Percentiles rank a stretch among this genome's conserved stretches.
Conservation (phyloP, 2,888 invertebrate species). For the Eledona agricola region DNA sequence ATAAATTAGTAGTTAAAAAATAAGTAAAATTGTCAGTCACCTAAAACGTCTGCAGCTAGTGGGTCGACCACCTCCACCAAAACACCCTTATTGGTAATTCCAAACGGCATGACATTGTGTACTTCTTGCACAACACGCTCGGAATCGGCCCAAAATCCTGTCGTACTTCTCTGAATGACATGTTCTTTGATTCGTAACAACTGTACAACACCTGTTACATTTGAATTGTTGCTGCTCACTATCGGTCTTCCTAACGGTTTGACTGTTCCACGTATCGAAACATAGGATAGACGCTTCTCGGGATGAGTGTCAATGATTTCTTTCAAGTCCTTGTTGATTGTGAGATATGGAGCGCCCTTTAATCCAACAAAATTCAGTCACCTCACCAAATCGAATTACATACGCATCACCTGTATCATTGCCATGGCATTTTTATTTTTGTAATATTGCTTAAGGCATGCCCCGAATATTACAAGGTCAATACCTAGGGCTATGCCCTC, state of each 20-base stretch:
- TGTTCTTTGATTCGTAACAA: constrained; percentile 83
- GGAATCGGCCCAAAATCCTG: constrained; percentile 89
- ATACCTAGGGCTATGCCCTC: constrained; percentile 79
- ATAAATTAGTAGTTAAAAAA: constrained; percentile 1
- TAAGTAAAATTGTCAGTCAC: constrained; percentile 52
- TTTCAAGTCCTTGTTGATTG: constrained; percentile 72
- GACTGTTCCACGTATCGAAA: constrained; percentile 78
- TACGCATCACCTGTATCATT: constrained; percentile 78
- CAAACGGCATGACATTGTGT: constrained; percentile 83
- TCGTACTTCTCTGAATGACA: constrained; percentile 80
- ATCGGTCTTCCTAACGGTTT: constrained; percentile 80
- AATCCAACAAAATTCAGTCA: constrained; percentile 41
- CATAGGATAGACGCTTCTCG: constrained; percentile 75
- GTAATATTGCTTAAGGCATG: constrained; percentile 78
- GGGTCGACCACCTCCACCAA: constrained; percentile 81
- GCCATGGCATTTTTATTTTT: constrained; percentile 77
- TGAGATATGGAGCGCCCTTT: constrained; percentile 75
- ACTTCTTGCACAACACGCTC: constrained; percentile 81
- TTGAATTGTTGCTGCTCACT: constrained; percentile 75
- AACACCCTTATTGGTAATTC: constrained; percentile 69
- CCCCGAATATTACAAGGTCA: constrained; percentile 77
- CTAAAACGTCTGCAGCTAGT: constrained; percentile 74
- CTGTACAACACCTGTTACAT: constrained; percentile 81
- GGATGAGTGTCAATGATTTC: constrained; percentile 70
- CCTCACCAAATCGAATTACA: not conserved